Base-by-base conservation (phyloP, 2,888 invertebrate species). In the Orgyia antiqua region DNA sequence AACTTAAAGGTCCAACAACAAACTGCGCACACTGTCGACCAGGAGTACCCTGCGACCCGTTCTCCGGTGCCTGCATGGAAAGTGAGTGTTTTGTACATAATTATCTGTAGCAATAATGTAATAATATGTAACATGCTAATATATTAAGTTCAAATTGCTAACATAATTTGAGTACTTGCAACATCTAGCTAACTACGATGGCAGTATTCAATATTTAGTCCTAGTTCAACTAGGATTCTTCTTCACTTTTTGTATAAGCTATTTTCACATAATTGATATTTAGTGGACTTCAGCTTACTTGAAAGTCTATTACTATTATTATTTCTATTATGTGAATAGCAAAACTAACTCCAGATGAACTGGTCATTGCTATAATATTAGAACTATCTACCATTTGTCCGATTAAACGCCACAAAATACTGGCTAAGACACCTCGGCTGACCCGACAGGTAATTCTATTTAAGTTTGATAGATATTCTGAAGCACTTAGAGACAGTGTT, bases 21-120 rank as follows among this genome's bases (percentile, higher is more conserved):
- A 91, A 90, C 49, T 93, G 93, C 65, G 90, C 89, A 43, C 93
- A 94, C 55, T 95, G 95, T 65, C 92, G 93, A 33, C 90, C 92
- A 18, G 95, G 94, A 42, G 89, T 91, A 27, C 88, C 89, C 17
- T 95, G 95, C 59, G 93, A 95, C 70, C 92, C 92, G 11, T 88
- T 90, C 32, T 94, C 94, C 3, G 94, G 94, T 13, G 93, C 92
- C 45, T 95, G 95, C 75, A 90, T 93, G 67, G 92, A 92, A 90
- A 94, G 95, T 95, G 90, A 89, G 91, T 83, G 50, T 27, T 32
- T 25, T 49, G 36, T 41, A 37, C 19, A 36, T 36, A 36, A 10
- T n/a, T n/a, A 27, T 29, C 26, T 8, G n/a, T 10, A 33, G 2
- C 36, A 24, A 32, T 27, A 6, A 27, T 26, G n/a, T n/a, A n/a